Base-by-base conservation (phyloP, 2,797 vertebrate genomes). In the Todus mexicanus region DNA sequence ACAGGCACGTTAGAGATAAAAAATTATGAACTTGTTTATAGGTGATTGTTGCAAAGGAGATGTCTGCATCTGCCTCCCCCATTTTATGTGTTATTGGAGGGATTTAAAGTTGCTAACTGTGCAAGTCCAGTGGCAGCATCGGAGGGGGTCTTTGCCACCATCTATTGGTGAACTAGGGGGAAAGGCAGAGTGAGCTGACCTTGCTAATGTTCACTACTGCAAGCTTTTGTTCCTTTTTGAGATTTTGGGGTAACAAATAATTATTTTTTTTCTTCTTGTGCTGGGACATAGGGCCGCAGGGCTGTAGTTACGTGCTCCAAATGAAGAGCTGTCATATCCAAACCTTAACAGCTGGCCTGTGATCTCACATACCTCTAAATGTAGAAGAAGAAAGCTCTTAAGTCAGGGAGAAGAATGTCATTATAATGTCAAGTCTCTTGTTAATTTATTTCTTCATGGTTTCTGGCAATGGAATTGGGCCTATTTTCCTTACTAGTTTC, bases 121-220 rank as follows among this genome's bases (percentile, higher is more conserved):
- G 12, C 21, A 53, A 64, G 53, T 75, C 85, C 73, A 64, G 43
- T 77, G 91, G 85, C 45, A 86, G 87, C 85, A 86, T 92, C 4
- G 71, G 71, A 93, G 85, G 96, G 94, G 91, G 63, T 70, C 91
- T 96, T 90, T 96, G 85, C 91, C 95, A 96, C 94, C 89, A 94
- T 93, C 95, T 96, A 86, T 96, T 91, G 94, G 94, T 92, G 92
- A 92, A 81, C 7, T 15, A 78, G 15, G 20, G 83, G 66, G 96
- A 96, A 90, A 88, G 43, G 45, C 85, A 84, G 79, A 65, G 51
- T 19, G 50, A 84, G 54, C 66, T 91, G 91, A 83, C 95, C 95
- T 78, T 51, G 56, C 31, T 57, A 8, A 11, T 27, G 22, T 45
- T 94, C 26, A 10, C 31, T 84, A 11, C 43, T 22, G 38, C 37